These are phyloP conservation scores for Ceratotherium simum DNA, from an alignment of 2,113 vertebrate species.

Conservation along the genomic window DNA sequence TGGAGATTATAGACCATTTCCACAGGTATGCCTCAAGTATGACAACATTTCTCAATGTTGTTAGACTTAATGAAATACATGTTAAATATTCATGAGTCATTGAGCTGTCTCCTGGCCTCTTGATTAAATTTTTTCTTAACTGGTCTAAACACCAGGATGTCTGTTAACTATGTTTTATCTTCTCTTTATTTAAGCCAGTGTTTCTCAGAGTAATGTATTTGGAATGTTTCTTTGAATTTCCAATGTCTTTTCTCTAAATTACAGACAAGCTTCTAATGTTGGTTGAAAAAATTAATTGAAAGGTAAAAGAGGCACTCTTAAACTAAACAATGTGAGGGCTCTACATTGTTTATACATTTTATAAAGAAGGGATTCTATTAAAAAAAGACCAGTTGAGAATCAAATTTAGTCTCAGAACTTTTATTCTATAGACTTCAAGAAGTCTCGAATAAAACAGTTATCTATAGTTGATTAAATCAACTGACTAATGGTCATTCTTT, in stretches of 20 bases:
- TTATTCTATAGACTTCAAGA: not conserved
- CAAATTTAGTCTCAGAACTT: slow-evolving; percentile 30
- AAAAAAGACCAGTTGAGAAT: not conserved
- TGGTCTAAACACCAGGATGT: slow-evolving; percentile 52
- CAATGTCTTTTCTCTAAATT: slow-evolving; percentile 30
- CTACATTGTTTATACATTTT: not conserved
- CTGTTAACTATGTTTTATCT: slow-evolving; percentile 46
- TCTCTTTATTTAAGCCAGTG: slow-evolving; percentile 34
- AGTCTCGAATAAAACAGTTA: not conserved
- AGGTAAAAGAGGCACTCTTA: not conserved
- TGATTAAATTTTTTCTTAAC: slow-evolving; percentile 73
- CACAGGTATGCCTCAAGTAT: slow-evolving; percentile 29
- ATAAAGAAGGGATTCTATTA: not conserved
- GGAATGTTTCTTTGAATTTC: slow-evolving; percentile 31
- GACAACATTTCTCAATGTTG: slow-evolving; percentile 32
- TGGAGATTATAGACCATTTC: not conserved
- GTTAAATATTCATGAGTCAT: slow-evolving; percentile 75
- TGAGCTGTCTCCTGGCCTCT: slow-evolving; percentile 50
- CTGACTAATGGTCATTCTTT: not conserved
- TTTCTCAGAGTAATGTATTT: slow-evolving; percentile 58
- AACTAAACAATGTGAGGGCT: not conserved
- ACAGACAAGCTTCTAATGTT: slow-evolving; percentile 37
- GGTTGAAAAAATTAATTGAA: slow-evolving; percentile 36
- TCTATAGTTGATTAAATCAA: not conserved
- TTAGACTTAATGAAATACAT: slow-evolving; percentile 67